These are phyloP conservation scores for Champsocephalus gunnari DNA, from an alignment of 2,797 vertebrate genomes.

Conservation along the genomic window DNA sequence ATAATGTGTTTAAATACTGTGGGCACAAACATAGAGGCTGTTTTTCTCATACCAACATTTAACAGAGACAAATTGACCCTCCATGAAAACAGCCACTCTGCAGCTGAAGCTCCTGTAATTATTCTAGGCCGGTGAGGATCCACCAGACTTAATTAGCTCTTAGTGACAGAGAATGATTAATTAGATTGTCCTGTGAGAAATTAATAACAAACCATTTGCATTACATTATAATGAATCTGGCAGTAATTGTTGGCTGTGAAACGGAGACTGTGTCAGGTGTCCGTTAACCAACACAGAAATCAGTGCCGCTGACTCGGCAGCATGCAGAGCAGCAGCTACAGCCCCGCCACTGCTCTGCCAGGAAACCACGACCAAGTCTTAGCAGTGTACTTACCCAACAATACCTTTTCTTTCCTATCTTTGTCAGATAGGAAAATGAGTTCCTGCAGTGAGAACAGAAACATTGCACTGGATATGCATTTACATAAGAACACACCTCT, in stretches of 20 bases:
- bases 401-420: constrained; percentile 8
- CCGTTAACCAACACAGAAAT: constrained; percentile 41
- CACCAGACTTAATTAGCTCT: constrained; percentile 60
- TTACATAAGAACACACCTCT: constrained; percentile 68
- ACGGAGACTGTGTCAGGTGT: constrained; percentile 48
- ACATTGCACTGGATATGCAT: constrained; percentile 50
- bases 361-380: constrained; percentile 47
- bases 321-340: constrained; percentile 33
- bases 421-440: constrained; percentile 17
- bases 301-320: constrained; percentile 38
- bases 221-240: constrained; percentile 63
- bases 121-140: constrained; percentile 15
- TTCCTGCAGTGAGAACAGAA: constrained; percentile 42
- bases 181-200: constrained; percentile 59
- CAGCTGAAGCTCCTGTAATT: constrained; percentile 35
- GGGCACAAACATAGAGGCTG: constrained; percentile 6
- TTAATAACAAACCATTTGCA: constrained; percentile 73
- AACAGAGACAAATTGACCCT: constrained; percentile 18
- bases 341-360: constrained; percentile 19
- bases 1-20: not conserved
- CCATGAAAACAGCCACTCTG: constrained; percentile 7
- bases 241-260: constrained; percentile 55
- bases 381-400: constrained; percentile 9
- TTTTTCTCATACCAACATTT: constrained; percentile 10
- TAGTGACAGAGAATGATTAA: constrained; percentile 70